Evolutionary conservation across 2,888 invertebrate species (phyloP), one percentile per base, ranked within the genome.

Genomic region (Archaeoteleia sp.): DNA sequence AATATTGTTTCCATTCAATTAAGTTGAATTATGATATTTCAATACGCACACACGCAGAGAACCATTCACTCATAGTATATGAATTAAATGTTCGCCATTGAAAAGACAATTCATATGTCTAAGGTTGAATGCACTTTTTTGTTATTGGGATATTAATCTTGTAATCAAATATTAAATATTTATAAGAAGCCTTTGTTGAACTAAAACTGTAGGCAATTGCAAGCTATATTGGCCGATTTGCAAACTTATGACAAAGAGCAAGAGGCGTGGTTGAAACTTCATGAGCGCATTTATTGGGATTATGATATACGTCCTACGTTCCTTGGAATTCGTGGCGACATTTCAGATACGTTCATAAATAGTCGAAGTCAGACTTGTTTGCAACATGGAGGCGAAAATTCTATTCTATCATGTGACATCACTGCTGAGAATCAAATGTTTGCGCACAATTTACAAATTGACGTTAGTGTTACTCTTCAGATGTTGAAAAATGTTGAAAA

Each of bases 231-330:
- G 61, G 83, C 87, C n/a, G 90, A 91, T 73, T 82, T 91, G 57
- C 88, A 89, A 68, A 88, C 89, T 66, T 91, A 90, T 80, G 90
- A 91, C 76, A 87, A 86, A 63, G 88, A 89, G 63, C 90, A 91
- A 74, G 89, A 90, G 63, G 86, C 88, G 58, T 90, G 89, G 88
- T 82, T 90, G 49, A 85, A 87, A 43, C 83, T 89, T 54, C 89
- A 89, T 74, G 89, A 90, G 74, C 87, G 88, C 71, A 83, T 90
- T 15, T 77, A 88, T 51, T 86, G 86, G 81, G 88, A 88, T 69
- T 87, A 87, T 74, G 87, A 88, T 2, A 86, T 87, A 1, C 78
- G 74, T 35, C 63, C 76, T 39, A 57, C 75, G 0, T 39, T 82
- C 85, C 34, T 87, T 85, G 74, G 79, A 82, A 61, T 84, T 83